Percentiles rank a stretch among this genome's conserved stretches.
phyloP scores from a whole-genome alignment of 2,113 vertebrate species.

The Hippocampus guttulatus region DNA sequence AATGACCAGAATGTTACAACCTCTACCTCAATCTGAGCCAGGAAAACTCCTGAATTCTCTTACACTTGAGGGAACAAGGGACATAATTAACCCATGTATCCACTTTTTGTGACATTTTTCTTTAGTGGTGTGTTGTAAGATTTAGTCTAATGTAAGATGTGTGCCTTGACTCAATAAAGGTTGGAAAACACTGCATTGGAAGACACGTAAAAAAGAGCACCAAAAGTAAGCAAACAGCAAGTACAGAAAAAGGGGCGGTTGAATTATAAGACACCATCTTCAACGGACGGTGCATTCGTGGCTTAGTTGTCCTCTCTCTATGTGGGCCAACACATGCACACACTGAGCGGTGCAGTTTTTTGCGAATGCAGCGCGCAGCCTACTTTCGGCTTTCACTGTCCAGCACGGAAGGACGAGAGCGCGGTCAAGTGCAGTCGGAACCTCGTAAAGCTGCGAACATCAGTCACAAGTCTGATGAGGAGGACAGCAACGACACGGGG shows the following conservation, averaged over 20 bases:
- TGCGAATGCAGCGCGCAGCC: conserved; percentile 1
- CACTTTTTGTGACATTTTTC: not conserved
- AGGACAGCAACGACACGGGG: not conserved
- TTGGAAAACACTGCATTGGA: not conserved
- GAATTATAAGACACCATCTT: not conserved
- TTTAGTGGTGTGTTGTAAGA: not conserved
- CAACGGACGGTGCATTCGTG: not conserved
- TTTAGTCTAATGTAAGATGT: not conserved
- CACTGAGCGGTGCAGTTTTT: not conserved
- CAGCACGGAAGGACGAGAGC: not conserved
- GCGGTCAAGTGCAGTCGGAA: not conserved
- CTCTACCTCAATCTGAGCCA: not conserved
- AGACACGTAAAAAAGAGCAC: not conserved
- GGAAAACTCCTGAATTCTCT: not conserved
- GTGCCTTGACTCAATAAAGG: not conserved
- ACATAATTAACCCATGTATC: not conserved
- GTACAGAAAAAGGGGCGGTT: not conserved
- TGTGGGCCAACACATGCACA: not conserved
- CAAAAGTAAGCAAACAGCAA: not conserved
- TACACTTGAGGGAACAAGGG: not conserved
- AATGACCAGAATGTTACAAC: not conserved
- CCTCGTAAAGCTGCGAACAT: not conserved
- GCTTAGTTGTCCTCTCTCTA: not conserved
- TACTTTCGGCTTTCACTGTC: not conserved
- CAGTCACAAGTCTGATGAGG: not conserved